Conservation (phyloP, 2,113 vertebrate species). For the Microcebus jonahi region DNA sequence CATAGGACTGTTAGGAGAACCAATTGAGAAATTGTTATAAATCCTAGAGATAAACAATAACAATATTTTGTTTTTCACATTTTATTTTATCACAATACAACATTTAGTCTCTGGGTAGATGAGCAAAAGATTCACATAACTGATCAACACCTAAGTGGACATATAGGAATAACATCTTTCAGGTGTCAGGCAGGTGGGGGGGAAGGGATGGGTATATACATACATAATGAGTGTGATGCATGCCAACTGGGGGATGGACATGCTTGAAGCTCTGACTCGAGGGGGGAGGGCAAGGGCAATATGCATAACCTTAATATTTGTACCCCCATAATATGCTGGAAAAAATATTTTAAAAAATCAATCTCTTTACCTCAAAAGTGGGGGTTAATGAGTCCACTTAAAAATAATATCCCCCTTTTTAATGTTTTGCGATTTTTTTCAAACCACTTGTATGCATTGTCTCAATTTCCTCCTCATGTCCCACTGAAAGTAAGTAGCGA, state of each 20-base stretch:
- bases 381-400: neutral
- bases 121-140: neutral
- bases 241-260: too few species aligned
- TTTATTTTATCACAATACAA: neutral
- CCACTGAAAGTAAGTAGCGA: neutral
- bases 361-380: constrained; percentile 20
- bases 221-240: too few species aligned
- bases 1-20: neutral
- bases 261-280: too few species aligned
- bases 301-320: too few species aligned
- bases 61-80: neutral
- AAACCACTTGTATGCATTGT: neutral
- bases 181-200: too few species aligned
- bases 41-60: neutral
- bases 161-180: too few species aligned
- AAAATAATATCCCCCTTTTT: neutral
- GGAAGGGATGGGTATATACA: too few species aligned
- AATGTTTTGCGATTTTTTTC: neutral
- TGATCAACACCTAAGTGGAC: too few species aligned
- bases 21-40: neutral
- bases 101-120: neutral
- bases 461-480: neutral
- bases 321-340: too few species aligned
- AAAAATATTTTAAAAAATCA: neutral
- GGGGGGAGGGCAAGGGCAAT: too few species aligned